A percentile compares a stretch with the other conserved stretches of the same genome.
These are phyloP conservation scores for Brachionus plicatilis DNA, from an alignment of 1,140 invertebrate species.

Conservation along the genomic window DNA sequence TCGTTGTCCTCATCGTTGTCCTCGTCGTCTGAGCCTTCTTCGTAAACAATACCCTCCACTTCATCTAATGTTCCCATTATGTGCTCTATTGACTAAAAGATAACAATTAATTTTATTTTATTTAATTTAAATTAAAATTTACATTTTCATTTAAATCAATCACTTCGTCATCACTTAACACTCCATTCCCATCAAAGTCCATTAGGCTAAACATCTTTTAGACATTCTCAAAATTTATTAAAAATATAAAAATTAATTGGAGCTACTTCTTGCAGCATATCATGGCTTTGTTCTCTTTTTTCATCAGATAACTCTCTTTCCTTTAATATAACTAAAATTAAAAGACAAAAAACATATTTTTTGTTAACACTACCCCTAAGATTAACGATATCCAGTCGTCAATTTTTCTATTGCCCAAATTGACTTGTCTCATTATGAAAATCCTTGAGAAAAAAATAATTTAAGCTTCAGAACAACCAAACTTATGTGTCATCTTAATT, in stretches of 20 bases:
- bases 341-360: neutral
- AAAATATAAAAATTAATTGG: neutral
- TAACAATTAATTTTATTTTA: neutral
- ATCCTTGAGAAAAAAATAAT: neutral
- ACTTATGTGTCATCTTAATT: no score
- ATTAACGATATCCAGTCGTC: slow-evolving; percentile 6
- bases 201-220: slow-evolving; percentile 18
- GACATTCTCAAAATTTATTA: neutral
- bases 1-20: neutral
- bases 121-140: neutral
- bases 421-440: slow-evolving; percentile 31
- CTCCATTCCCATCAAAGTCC: slow-evolving; percentile 14
- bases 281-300: neutral
- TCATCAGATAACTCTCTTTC: neutral
- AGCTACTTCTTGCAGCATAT: neutral
- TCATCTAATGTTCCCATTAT: neutral
- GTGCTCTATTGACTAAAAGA: neutral
- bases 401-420: slow-evolving; percentile 7
- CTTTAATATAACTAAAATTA: neutral
- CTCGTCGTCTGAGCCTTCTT: neutral
- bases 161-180: neutral
- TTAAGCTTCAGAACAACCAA: neutral
- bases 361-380: neutral
- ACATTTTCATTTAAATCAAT: slow-evolving; percentile 28
- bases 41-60: neutral